phyloP scores from a whole-genome alignment of 2,113 vertebrate species.

The Phoxinus phoxinus region DNA sequence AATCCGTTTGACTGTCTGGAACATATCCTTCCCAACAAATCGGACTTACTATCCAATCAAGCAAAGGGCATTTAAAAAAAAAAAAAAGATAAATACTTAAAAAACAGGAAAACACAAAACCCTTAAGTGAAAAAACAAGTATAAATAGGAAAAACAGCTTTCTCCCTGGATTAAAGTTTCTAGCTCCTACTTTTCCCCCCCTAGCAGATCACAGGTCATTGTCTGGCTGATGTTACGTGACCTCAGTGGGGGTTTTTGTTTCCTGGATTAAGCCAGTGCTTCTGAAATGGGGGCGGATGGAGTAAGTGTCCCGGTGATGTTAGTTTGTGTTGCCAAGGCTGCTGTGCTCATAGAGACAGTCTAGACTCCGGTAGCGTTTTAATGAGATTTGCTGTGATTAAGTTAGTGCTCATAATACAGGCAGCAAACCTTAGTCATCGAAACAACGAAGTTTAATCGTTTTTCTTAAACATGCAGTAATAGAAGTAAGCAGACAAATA shows the following conservation, averaged over 20 bases:
- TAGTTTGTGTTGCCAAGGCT: constrained; percentile 24
- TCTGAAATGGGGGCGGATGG: constrained; percentile 33
- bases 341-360: constrained; percentile 70
- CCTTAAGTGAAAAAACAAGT: constrained; percentile 59
- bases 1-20: constrained; percentile 69
- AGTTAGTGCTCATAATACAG: constrained; percentile 70
- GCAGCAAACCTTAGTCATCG: constrained; percentile 49
- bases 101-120: constrained; percentile 33
- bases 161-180: constrained; percentile 58
- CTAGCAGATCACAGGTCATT: constrained; percentile 60
- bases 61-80: constrained; percentile 26
- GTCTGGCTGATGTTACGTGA: constrained; percentile 58
- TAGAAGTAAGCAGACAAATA: not conserved
- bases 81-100: not conserved
- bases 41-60: constrained; percentile 61
- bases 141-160: constrained; percentile 59
- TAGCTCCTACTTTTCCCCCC: constrained; percentile 26
- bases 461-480: not conserved
- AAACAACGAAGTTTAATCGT: not conserved
- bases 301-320: constrained; percentile 31
- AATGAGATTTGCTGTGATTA: constrained; percentile 83
- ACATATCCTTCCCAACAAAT: constrained; percentile 62
- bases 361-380: constrained; percentile 79
- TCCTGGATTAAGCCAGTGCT: constrained; percentile 63
- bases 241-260: constrained; percentile 59